A percentile compares a stretch with the other conserved stretches of the same genome.
Conservation (phyloP, 1,140 invertebrate genomes). For the Neotoxoptera formosana region DNA sequence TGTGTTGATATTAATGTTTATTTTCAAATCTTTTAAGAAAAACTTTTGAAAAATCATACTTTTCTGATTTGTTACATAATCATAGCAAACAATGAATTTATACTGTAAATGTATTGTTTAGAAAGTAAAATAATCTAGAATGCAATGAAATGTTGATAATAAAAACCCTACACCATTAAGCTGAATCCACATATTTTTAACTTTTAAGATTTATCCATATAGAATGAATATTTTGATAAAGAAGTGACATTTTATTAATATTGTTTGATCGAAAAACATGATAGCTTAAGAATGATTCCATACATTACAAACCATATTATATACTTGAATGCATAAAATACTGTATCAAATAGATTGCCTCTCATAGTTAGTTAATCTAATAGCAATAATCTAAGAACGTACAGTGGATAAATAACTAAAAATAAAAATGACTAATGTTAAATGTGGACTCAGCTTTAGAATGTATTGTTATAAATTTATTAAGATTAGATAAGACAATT, state of each 20-base stretch:
- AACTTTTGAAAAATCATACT: neutral
- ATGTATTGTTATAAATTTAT: constrained; percentile 29
- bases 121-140: neutral
- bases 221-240: neutral
- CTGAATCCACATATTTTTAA: constrained; percentile 13
- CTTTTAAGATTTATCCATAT: neutral
- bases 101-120: neutral
- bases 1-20: neutral
- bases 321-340: neutral
- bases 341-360: neutral
- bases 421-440: neutral
- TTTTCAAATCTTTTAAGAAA: neutral
- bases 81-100: neutral
- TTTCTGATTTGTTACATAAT: neutral
- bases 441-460: constrained; percentile 42
- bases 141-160: constrained; percentile 23
- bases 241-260: neutral
- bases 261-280: neutral
- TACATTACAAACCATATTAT: neutral
- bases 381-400: neutral
- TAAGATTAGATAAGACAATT: constrained; percentile 42
- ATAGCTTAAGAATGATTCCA: neutral
- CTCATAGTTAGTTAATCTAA: neutral
- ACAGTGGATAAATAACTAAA: neutral
- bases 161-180: constrained; percentile 40